Conservation (phyloP, 1,140 invertebrate genomes). For the Tribolium madens region DNA sequence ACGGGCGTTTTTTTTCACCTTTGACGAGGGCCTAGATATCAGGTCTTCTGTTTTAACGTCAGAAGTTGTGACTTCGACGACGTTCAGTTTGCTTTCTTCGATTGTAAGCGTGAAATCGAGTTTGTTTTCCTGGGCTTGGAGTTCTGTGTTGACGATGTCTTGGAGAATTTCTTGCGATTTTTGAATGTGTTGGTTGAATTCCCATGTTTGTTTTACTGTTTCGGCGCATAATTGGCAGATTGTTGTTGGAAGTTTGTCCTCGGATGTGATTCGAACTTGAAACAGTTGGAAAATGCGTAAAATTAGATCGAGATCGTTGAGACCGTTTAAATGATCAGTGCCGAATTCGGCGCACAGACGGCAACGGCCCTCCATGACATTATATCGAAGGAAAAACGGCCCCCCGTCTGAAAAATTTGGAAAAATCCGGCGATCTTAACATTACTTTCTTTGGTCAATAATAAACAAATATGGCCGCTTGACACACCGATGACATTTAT, state of each 20-base stretch:
- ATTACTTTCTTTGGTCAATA: constrained; percentile 36
- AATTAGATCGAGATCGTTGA: constrained; percentile 56
- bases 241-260: constrained; percentile 59
- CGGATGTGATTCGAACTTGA: constrained; percentile 57
- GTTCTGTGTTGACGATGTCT: constrained; percentile 39
- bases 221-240: constrained; percentile 60
- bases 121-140: constrained; percentile 4
- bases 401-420: neutral
- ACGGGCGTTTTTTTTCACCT: constrained; percentile 4
- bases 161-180: constrained; percentile 60
- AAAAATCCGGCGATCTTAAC: neutral
- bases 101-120: neutral
- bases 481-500: neutral
- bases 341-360: constrained; percentile 68
- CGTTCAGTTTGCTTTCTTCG: constrained; percentile 26
- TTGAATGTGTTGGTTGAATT: constrained; percentile 60
- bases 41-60: constrained; percentile 48
- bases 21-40: constrained; percentile 6
- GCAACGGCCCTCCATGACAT: constrained; percentile 64
- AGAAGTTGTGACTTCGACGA: neutral
- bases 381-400: neutral
- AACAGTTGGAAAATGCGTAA: constrained; percentile 60
- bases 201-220: constrained; percentile 61
- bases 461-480: constrained; percentile 40
- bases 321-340: constrained; percentile 52